A percentile compares a stretch with the other conserved stretches of the same genome.
Conservation (phyloP, 2,797 vertebrate genomes). For the Enteromius anoplus region DNA sequence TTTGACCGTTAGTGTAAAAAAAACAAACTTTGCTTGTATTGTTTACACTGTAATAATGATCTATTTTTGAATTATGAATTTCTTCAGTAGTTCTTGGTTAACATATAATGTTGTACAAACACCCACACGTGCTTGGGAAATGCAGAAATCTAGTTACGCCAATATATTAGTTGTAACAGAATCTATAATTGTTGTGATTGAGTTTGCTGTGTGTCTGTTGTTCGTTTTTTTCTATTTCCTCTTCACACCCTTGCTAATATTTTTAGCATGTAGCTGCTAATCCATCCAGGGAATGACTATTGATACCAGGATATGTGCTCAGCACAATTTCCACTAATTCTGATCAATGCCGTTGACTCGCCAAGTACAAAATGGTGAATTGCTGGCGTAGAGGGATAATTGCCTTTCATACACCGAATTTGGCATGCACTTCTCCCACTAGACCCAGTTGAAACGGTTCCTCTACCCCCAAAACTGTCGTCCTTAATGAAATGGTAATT, state of each 20-base stretch:
- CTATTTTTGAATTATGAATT: background rate
- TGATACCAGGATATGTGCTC: conserved; percentile 70
- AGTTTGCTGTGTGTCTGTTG: background rate
- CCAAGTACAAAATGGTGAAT: conserved; percentile 81
- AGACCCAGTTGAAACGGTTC: conserved; percentile 78
- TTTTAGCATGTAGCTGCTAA: conserved; percentile 32
- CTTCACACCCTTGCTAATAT: conserved; percentile 3
- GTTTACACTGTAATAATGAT: background rate
- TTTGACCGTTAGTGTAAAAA: background rate
- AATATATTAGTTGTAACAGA: background rate
- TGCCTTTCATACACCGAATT: conserved; percentile 77
- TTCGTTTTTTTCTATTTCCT: background rate
- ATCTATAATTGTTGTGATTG: background rate
- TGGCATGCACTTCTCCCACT: conserved; percentile 78
- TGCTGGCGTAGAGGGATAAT: conserved; percentile 78
- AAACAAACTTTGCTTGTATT: background rate
- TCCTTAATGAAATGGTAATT: conserved; percentile 84
- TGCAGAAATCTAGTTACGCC: background rate
- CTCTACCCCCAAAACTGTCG: conserved; percentile 81
- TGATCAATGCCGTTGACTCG: conserved; percentile 71
- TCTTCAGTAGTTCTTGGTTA: background rate
- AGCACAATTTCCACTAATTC: conserved; percentile 68
- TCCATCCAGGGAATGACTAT: conserved; percentile 36
- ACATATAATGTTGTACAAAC: background rate
- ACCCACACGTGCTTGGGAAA: background rate